Evolutionary conservation across 1,140 invertebrate genomes (phyloP), one percentile per base, ranked within the genome.

Genomic region (Cataglyphis hispanica): DNA sequence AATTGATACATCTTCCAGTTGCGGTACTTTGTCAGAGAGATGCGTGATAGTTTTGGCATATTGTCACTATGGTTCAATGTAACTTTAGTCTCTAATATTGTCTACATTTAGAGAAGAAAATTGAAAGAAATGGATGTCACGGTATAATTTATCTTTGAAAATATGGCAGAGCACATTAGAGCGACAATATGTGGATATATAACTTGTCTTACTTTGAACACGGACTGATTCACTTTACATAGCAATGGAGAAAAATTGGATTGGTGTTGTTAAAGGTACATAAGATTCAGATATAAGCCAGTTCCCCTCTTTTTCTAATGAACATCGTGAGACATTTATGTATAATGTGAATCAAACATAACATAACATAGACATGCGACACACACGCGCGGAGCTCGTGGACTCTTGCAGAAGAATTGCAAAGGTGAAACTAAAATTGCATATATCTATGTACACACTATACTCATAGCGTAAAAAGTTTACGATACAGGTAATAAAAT

Each of bases 281-380:
- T 85, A 74, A 83, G 53, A 83, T 60, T 83, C 78, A 72, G n/a
- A 53, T 50, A 83, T 83, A 72, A 72, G 27, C 53, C 78, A 40
- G 67, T 83, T 61, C 37, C 53, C 53, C 78, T 22, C 37, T 81
- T 83, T 43, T 16, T 75, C 69, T 84, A 76, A 87, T 8, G 5
- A 83, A 66, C 40, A 64, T 19, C 61, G 70, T 77, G 53, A 72
- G 31, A 50, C 37, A 86, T 31, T 86, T 61, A 86, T 50, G 46
- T 50, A 50, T 34, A 63, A 58, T 60, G 53, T 75, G 25, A 70
- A 80, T 78, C 72, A 86, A 87, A 84, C 60, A 67, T 85, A 90
- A 84, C 43, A 88, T 80, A 89, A 87, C 56, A 91, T 85, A 92
- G 93, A 94, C 93, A 94, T 94, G 93, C 92, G 93, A 92, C 93